These are phyloP conservation scores for Dryadula phaetusa DNA, from an alignment of 2,888 invertebrate genomes.

Conservation along the genomic window DNA sequence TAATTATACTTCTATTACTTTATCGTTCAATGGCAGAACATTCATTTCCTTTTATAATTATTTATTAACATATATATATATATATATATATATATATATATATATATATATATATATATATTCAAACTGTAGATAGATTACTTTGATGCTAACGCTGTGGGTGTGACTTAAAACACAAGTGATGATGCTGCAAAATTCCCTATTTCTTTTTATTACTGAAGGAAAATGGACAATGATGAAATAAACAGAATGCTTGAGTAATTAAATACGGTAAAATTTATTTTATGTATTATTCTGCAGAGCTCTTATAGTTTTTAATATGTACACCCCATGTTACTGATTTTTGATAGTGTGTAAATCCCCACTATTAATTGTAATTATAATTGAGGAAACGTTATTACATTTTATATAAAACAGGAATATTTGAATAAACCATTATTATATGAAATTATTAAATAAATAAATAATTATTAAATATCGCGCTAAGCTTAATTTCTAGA, in stretches of 20 bases:
- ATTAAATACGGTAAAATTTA: neutral
- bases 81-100: neutral
- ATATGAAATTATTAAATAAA: too few relatives aligned
- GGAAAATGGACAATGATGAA: slow-evolving; percentile 17
- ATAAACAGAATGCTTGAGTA: slow-evolving; percentile 1
- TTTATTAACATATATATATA: neutral
- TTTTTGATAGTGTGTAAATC: neutral
- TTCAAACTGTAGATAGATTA: too few relatives aligned
- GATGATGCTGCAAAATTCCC: neutral
- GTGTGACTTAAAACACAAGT: neutral
- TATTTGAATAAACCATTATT: neutral
- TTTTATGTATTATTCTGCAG: neutral
- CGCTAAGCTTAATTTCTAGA: too few relatives aligned
- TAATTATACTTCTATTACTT: too few relatives aligned
- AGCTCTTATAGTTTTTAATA: neutral
- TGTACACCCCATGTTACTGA: neutral
- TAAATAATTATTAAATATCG: too few relatives aligned
- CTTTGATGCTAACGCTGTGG: slow-evolving; percentile 1
- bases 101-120: neutral
- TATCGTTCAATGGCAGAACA: neutral
- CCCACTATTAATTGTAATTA: neutral
- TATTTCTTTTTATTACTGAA: slow-evolving; percentile 1
- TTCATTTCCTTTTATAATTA: neutral
- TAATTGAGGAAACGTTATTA: neutral
- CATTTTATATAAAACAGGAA: neutral